A percentile compares a stretch with the other conserved stretches of the same genome.
phyloP scores from a whole-genome alignment of 2,113 vertebrate species.

The Indicator maculatus region DNA sequence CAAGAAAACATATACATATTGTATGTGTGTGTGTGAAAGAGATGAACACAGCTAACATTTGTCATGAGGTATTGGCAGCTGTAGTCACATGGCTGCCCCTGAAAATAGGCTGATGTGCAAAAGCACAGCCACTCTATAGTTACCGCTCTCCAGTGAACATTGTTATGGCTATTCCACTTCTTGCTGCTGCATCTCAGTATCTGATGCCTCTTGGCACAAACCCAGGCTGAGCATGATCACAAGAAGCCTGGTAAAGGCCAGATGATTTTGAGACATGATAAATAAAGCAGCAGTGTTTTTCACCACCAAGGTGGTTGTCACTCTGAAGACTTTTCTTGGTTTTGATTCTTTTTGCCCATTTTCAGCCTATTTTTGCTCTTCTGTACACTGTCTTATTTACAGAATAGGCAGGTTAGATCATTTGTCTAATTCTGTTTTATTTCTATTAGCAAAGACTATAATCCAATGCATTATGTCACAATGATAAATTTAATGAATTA shows the following conservation, averaged over 20 bases:
- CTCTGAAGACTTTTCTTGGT: neutral
- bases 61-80: neutral
- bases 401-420: neutral
- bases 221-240: accelerated
- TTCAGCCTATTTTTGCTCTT: neutral
- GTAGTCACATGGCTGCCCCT: neutral
- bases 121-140: neutral
- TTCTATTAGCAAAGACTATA: neutral
- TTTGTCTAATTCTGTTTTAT: neutral
- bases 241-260: neutral
- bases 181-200: neutral
- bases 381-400: neutral
- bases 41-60: neutral
- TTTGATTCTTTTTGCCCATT: neutral
- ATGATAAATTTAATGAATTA: neutral
- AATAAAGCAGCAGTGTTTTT: neutral
- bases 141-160: neutral
- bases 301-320: neutral
- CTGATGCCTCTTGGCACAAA: neutral
- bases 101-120: neutral
- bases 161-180: neutral
- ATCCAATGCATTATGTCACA: neutral
- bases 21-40: neutral
- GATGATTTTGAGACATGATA: neutral
- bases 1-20: neutral